Evolutionary conservation across 2,113 vertebrate genomes (phyloP).

Genomic region (Myotis yumanensis): DNA sequence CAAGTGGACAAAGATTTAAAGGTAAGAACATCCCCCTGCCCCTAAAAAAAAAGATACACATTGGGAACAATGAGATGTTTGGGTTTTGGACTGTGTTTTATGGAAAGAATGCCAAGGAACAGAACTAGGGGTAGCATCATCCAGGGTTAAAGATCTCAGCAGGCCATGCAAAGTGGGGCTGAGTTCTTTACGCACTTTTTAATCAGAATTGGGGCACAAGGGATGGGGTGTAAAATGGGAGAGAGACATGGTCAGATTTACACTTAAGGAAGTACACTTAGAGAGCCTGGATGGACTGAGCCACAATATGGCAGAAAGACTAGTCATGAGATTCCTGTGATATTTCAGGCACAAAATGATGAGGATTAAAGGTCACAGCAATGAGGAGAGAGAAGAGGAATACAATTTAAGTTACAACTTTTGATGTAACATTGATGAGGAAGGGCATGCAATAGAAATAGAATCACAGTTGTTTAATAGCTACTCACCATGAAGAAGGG

Average conservation of each 20-base stretch:
- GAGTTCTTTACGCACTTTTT: not conserved
- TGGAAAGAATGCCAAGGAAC: not conserved
- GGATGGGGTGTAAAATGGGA: not conserved
- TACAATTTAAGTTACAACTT: not conserved
- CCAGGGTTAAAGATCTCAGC: not conserved
- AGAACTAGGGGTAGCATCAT: not conserved
- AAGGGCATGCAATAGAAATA: no score
- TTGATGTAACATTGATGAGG: not conserved
- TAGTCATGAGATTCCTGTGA: not conserved
- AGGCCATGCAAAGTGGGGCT: not conserved
- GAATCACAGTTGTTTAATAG: no score
- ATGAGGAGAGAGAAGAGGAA: not conserved
- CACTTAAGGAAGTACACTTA: not conserved
- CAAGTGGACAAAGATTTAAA: not conserved
- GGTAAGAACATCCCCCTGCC: not conserved
- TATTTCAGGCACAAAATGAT: not conserved
- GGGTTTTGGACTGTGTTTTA: not conserved
- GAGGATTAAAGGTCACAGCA: not conserved
- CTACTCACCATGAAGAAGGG: no score
- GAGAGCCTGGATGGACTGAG: not conserved
- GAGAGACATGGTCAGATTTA: not conserved
- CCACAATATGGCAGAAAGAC: not conserved
- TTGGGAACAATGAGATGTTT: not conserved
- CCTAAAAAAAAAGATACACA: not conserved
- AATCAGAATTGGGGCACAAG: fast-evolving